These are phyloP conservation scores for Euspilapteryx auroguttella DNA, from an alignment of 2,888 invertebrate genomes.

Conservation along the genomic window DNA sequence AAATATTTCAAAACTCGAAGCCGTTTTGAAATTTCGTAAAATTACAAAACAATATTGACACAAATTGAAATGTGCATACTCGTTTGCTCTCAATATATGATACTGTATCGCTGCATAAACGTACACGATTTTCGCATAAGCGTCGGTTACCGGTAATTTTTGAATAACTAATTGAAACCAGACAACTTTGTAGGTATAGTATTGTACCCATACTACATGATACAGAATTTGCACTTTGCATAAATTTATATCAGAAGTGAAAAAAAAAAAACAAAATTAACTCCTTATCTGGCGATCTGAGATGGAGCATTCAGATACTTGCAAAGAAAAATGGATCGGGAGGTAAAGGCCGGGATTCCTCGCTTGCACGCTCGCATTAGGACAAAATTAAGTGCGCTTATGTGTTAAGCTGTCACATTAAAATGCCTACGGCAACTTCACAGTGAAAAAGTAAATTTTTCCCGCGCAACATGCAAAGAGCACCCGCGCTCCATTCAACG, in stretches of 20 bases:
- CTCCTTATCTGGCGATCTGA: slow-evolving; percentile 31
- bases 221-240: too few relatives aligned
- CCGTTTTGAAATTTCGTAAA: too few relatives aligned
- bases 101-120: too few relatives aligned
- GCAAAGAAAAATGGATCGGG: slow-evolving; percentile 33
- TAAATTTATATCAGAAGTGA: slow-evolving; percentile 1
- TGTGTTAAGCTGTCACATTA: slow-evolving; percentile 54
- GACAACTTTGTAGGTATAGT: too few relatives aligned
- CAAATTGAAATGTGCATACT: too few relatives aligned
- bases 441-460: slow-evolving; percentile 31
- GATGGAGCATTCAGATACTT: slow-evolving; percentile 48
- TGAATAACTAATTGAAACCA: too few relatives aligned
- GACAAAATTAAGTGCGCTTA: slow-evolving; percentile 58
- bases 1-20: too few relatives aligned
- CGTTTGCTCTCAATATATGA: too few relatives aligned
- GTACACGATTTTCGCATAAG: too few relatives aligned
- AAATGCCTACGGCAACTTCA: slow-evolving; percentile 47
- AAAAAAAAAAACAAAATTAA: slow-evolving; percentile 1
- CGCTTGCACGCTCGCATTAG: slow-evolving; percentile 40
- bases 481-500: slow-evolving; percentile 1
- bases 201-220: too few relatives aligned
- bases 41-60: too few relatives aligned
- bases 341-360: slow-evolving; percentile 33
- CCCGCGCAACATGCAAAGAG: slow-evolving; percentile 13
- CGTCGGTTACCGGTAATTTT: too few relatives aligned